phyloP scores from a whole-genome alignment of 2,113 vertebrate species.

The Capreolus pygargus region DNA sequence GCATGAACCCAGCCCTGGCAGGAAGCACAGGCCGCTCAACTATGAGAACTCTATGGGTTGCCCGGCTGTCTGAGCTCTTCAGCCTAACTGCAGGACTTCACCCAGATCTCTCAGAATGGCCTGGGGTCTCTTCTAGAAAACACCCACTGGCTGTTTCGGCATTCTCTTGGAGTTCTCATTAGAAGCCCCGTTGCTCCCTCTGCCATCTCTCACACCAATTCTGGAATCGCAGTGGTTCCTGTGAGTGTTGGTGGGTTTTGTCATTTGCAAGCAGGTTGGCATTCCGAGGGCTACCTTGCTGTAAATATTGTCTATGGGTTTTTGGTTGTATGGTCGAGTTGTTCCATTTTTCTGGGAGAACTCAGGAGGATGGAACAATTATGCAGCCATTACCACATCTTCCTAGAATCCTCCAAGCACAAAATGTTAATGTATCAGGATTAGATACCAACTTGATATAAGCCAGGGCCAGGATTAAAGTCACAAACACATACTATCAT shows the following conservation, averaged over 20 bases:
- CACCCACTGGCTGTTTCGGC: rapidly evolving
- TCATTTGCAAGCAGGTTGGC: background rate
- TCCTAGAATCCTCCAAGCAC: background rate
- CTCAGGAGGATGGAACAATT: background rate
- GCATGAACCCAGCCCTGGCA: background rate
- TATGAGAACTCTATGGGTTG: background rate
- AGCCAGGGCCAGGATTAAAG: background rate
- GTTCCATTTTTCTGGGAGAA: background rate
- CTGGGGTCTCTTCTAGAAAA: background rate
- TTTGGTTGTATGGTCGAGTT: background rate
- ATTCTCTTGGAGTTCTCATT: background rate
- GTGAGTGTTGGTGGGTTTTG: rapidly evolving
- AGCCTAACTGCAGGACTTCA: background rate
- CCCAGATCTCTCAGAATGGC: background rate
- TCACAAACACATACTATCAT: background rate
- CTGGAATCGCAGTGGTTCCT: background rate
- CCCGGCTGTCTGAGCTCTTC: background rate
- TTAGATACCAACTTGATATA: background rate
- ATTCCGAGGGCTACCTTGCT: background rate
- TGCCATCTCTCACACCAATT: background rate
- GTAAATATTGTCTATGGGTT: background rate
- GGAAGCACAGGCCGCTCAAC: background rate
- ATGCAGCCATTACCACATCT: background rate
- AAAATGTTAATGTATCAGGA: background rate
- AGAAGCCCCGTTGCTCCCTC: background rate